Percentiles rank a stretch among this genome's conserved stretches.
Conservation (phyloP, 1,140 invertebrate species). For the Antheraea mylitta region DNA sequence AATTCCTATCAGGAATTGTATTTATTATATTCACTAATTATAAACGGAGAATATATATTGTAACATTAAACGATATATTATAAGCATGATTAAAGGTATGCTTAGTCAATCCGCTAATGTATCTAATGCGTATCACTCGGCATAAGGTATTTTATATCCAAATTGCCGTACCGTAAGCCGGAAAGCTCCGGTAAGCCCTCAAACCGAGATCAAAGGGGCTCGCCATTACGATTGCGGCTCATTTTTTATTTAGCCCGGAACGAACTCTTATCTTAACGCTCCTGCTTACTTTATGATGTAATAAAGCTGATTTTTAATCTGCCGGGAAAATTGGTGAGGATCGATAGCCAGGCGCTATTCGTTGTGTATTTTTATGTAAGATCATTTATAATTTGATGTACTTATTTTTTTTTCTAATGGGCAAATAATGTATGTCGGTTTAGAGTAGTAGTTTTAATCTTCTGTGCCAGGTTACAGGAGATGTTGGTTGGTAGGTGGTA, state of each 20-base stretch:
- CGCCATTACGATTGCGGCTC: conserved; percentile 74
- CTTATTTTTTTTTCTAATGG: too few species aligned
- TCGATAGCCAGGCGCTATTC: neutral
- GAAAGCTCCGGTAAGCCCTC: conserved; percentile 69
- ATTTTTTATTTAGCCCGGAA: conserved; percentile 74
- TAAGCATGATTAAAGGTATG: neutral
- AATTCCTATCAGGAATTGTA: too few species aligned
- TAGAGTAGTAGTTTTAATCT: too few species aligned
- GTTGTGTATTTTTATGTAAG: conserved; percentile 11
- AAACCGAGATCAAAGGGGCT: conserved; percentile 76
- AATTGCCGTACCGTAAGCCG: conserved; percentile 63
- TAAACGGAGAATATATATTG: too few species aligned
- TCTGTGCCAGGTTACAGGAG: too few species aligned
- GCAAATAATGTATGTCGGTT: too few species aligned
- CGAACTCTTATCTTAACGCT: conserved; percentile 72
- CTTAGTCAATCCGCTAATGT: conserved; percentile 69
- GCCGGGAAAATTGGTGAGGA: conserved; percentile 6
- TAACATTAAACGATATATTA: neutral
- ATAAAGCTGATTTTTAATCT: conserved; percentile 79
- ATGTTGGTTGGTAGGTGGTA: too few species aligned
- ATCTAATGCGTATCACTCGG: conserved; percentile 63
- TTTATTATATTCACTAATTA: too few species aligned
- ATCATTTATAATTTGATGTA: neutral
- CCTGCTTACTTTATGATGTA: conserved; percentile 73
- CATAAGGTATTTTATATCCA: conserved; percentile 73